A percentile compares a stretch with the other conserved stretches of the same genome.
These are phyloP conservation scores for Gryllus bimaculatus DNA, from an alignment of 1,140 invertebrate genomes.

Conservation along the genomic window DNA sequence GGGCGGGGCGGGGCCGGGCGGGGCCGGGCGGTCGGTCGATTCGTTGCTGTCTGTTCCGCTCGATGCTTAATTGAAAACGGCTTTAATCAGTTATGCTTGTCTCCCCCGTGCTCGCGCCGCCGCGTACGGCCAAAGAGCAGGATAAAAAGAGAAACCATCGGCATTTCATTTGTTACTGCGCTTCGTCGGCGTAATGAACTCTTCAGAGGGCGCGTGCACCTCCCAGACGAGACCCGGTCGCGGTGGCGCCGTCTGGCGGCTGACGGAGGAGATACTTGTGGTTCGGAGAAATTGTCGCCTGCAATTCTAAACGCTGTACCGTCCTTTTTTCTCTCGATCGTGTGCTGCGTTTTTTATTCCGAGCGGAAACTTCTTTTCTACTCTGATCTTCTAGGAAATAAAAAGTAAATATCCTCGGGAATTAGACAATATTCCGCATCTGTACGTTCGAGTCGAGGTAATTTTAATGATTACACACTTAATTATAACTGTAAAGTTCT, in stretches of 20 bases:
- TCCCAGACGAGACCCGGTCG: too few relatives aligned
- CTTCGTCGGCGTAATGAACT: not conserved
- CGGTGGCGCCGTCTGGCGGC: too few relatives aligned
- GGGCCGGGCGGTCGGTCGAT: too few relatives aligned
- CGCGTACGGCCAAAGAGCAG: not conserved
- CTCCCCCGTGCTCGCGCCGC: not conserved
- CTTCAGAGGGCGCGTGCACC: not conserved
- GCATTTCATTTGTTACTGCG: not conserved
- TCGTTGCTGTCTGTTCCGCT: not conserved
- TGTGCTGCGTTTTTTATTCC: too few relatives aligned
- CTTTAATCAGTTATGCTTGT: conserved; percentile 5
- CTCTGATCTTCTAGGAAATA: too few relatives aligned
- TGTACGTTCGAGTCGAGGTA: not conserved
- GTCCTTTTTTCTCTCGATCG: too few relatives aligned
- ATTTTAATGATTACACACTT: not conserved
- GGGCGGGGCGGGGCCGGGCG: too few relatives aligned
- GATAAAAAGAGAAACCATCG: not conserved
- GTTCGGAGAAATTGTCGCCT: too few relatives aligned
- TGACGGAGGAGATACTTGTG: too few relatives aligned
- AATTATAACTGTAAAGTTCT: not conserved
- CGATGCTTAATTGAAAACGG: not conserved
- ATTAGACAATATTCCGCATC: not conserved
- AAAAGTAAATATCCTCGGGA: too few relatives aligned
- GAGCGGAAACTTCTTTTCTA: too few relatives aligned
- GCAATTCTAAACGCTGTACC: too few relatives aligned